phyloP scores from a whole-genome alignment of 1,140 invertebrate genomes.

The Cepaea nemoralis region DNA sequence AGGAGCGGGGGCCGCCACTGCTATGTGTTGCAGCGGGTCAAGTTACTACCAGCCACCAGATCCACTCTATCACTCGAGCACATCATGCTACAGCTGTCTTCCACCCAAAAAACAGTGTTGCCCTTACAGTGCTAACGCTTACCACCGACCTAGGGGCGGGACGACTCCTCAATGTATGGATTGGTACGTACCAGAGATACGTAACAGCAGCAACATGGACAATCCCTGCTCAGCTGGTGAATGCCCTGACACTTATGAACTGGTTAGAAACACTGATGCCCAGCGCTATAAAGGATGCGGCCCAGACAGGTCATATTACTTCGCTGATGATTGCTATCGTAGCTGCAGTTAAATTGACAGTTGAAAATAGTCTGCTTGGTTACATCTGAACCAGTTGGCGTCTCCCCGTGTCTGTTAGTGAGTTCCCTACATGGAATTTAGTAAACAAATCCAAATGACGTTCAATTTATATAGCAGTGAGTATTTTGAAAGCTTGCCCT shows the following conservation, averaged over 20 bases:
- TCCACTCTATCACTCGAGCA: background rate
- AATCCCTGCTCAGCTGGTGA: background rate
- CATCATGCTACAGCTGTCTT: background rate
- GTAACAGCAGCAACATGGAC: background rate
- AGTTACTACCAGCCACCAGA: background rate
- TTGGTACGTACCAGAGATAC: background rate
- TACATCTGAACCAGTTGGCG: too few species aligned
- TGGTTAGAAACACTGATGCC: background rate
- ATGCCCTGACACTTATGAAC: background rate
- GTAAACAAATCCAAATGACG: too few species aligned
- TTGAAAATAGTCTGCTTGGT: too few species aligned
- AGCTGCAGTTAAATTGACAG: too few species aligned
- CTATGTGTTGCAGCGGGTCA: background rate
- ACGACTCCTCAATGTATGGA: background rate
- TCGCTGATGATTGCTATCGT: constrained; percentile 7
- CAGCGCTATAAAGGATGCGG: background rate
- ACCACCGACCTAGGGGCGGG: background rate
- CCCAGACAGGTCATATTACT: constrained; percentile 5
- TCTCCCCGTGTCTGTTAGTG: too few species aligned
- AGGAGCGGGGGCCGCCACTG: background rate
- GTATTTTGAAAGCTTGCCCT: too few species aligned
- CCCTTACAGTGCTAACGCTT: background rate
- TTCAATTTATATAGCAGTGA: too few species aligned
- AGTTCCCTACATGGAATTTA: too few species aligned
- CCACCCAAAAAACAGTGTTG: background rate